Percentiles rank a stretch among this genome's conserved stretches.
Conservation (phyloP, 2,797 vertebrate species). For the Alcedo quadribrachys region DNA sequence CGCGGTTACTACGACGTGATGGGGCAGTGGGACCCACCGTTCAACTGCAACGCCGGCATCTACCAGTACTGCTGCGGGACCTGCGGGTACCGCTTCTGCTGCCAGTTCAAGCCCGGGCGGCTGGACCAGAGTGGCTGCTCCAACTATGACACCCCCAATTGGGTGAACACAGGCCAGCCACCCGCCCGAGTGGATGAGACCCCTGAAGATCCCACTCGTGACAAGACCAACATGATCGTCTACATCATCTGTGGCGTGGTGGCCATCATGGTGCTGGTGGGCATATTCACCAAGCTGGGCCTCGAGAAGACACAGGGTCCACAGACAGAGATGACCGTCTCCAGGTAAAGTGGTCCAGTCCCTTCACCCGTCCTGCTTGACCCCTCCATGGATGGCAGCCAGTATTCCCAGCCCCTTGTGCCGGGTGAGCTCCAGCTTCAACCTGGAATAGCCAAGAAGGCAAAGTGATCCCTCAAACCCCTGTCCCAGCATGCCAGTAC, state of each 20-base stretch:
- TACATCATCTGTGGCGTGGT: conserved; percentile 97
- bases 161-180: conserved; percentile 92
- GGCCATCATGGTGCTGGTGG: conserved; percentile 93
- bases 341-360: conserved; percentile 84
- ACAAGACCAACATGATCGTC: conserved; percentile 95
- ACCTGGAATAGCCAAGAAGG: background rate
- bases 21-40: conserved; percentile 98
- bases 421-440: background rate
- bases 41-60: conserved; percentile 93
- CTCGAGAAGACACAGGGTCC: conserved; percentile 91
- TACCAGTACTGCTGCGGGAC: conserved; percentile 97
- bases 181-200: conserved; percentile 85
- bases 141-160: conserved; percentile 96
- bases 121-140: conserved; percentile 95
- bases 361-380: accelerated
- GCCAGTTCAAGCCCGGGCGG: conserved; percentile 91
- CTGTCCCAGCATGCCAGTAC: background rate
- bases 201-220: conserved; percentile 85
- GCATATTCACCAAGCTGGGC: conserved; percentile 94
- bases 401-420: accelerated
- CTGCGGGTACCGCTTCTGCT: conserved; percentile 98
- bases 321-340: conserved; percentile 90
- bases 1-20: conserved; percentile 97
- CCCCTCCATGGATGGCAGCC: background rate
- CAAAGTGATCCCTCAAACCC: background rate